A percentile compares a stretch with the other conserved stretches of the same genome.
phyloP scores from a whole-genome alignment of 2,797 vertebrate species.

The Falco cherrug region DNA sequence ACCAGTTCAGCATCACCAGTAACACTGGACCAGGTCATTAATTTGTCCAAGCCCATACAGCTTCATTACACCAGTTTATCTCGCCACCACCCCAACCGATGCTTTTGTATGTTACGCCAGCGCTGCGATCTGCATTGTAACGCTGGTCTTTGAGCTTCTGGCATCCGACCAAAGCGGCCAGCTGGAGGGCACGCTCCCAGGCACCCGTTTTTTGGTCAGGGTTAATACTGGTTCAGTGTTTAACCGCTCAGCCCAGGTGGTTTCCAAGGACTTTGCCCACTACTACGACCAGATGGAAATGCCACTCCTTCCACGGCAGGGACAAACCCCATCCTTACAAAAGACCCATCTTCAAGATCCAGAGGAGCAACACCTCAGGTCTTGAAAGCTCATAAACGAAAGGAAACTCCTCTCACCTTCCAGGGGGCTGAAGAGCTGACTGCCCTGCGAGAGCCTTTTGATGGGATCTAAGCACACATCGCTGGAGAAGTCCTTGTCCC shows the following conservation, averaged over 20 bases:
- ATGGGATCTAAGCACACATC: background rate
- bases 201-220: background rate
- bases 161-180: background rate
- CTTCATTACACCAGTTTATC: background rate
- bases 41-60: background rate
- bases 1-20: background rate
- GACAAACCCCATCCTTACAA: background rate
- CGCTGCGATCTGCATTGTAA: background rate
- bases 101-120: background rate
- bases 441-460: background rate
- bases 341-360: background rate
- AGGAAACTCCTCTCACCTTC: background rate
- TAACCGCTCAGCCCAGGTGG: background rate
- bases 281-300: fast-evolving
- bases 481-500: background rate
- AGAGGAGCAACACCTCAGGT: background rate
- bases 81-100: background rate
- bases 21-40: background rate
- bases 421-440: background rate
- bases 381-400: background rate
- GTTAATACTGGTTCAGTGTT: background rate
- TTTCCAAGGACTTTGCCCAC: background rate
- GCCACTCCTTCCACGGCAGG: background rate
- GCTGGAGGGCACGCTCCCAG: background rate
- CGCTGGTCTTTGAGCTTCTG: background rate